Percentiles rank a stretch among this genome's conserved stretches.
These are phyloP conservation scores for Acanthornis magna DNA, from an alignment of 2,797 vertebrate genomes.

Conservation along the genomic window DNA sequence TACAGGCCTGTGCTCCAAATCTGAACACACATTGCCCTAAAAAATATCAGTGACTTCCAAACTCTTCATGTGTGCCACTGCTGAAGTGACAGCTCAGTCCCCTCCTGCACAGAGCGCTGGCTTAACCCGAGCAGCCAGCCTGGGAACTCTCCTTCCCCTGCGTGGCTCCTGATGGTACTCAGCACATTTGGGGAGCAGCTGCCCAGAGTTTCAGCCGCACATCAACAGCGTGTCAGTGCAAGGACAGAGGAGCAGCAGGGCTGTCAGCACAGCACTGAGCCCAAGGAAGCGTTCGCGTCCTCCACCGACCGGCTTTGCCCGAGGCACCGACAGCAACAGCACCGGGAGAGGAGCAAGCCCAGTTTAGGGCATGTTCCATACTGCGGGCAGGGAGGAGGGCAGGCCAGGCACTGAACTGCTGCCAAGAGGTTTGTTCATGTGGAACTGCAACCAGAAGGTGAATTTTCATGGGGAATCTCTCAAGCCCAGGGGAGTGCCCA, in stretches of 20 bases:
- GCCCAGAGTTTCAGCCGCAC: neutral
- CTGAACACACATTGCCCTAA: neutral
- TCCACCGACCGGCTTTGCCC: neutral
- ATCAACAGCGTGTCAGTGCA: neutral
- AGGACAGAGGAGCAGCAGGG: neutral
- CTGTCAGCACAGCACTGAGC: neutral
- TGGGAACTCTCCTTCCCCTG: neutral
- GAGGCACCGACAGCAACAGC: neutral
- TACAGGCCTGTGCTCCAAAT: neutral
- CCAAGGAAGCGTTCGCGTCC: fast-evolving
- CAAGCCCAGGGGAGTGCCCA: neutral
- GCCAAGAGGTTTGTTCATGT: neutral
- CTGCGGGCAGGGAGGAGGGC: neutral
- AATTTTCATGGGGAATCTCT: neutral
- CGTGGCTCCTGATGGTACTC: fast-evolving
- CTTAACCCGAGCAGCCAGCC: neutral
- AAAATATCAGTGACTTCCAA: fast-evolving
- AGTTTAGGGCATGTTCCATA: neutral
- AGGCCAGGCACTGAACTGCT: neutral
- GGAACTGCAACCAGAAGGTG: neutral
- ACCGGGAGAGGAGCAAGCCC: neutral
- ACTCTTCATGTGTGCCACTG: neutral
- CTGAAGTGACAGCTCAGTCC: neutral
- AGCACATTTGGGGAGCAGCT: neutral
- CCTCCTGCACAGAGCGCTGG: fast-evolving